Evolutionary conservation across 2,113 vertebrate genomes (phyloP).

Genomic region (Actinemys pallida): DNA sequence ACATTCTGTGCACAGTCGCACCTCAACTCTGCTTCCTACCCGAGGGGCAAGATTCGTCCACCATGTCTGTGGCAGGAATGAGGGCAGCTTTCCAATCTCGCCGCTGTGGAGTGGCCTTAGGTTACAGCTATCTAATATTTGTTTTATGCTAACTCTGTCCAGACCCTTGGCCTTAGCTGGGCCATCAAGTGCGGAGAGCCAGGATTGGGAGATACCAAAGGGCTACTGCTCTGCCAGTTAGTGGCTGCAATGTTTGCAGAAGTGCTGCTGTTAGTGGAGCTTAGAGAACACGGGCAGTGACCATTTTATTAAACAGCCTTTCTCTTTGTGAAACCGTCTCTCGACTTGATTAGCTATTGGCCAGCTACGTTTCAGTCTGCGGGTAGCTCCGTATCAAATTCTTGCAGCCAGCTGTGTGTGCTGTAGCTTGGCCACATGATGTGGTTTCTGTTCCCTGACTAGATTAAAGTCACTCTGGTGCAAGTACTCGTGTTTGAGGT

Average conservation of each 20-base stretch:
- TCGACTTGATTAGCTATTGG: background rate
- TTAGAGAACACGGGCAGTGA: background rate
- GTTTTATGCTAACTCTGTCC: background rate
- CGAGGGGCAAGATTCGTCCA: background rate
- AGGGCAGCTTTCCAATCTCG: background rate
- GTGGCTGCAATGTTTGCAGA: background rate
- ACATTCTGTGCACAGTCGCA: background rate
- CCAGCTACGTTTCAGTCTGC: background rate
- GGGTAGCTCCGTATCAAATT: background rate
- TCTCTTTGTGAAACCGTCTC: background rate
- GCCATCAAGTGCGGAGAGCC: background rate
- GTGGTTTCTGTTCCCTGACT: background rate
- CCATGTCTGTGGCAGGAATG: background rate
- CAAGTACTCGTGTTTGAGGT: accelerated
- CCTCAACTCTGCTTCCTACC: accelerated
- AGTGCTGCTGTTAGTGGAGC: background rate
- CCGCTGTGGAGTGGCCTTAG: background rate
- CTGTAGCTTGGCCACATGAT: background rate
- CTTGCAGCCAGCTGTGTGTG: background rate
- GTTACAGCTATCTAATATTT: background rate
- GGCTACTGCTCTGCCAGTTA: background rate
- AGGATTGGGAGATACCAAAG: background rate
- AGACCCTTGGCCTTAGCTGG: background rate
- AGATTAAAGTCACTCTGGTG: accelerated
- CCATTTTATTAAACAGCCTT: background rate